A percentile compares a stretch with the other conserved stretches of the same genome.
Conservation (phyloP, 2,797 vertebrate genomes). For the Sparus aurata region DNA sequence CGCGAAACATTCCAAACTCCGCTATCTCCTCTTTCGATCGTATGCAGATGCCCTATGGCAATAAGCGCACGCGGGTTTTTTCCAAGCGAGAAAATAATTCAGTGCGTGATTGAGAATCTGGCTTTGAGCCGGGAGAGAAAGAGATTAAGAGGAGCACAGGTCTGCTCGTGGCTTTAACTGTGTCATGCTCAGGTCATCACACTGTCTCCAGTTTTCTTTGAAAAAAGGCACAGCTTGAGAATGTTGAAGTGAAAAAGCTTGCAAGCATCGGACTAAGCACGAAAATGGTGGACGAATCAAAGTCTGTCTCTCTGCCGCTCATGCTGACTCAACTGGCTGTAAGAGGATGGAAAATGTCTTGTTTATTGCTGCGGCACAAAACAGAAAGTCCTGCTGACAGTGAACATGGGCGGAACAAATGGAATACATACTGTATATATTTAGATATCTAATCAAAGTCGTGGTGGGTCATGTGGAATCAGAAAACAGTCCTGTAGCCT, state of each 20-base stretch:
- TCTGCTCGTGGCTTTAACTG: background rate
- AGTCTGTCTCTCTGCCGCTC: background rate
- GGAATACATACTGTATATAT: no score
- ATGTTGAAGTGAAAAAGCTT: background rate
- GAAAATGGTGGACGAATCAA: constrained; percentile 21
- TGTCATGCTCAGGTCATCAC: constrained; percentile 1
- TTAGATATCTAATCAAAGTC: background rate
- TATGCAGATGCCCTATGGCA: constrained; percentile 29
- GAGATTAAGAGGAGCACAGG: constrained; percentile 6
- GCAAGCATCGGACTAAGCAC: constrained; percentile 11
- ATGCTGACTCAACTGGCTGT: constrained; percentile 23
- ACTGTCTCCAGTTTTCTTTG: background rate
- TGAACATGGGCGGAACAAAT: background rate
- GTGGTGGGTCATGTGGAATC: background rate
- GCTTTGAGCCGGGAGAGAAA: constrained; percentile 18
- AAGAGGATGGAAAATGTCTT: background rate
- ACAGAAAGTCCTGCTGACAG: background rate
- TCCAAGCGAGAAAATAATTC: constrained; percentile 15
- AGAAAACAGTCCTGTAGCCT: background rate
- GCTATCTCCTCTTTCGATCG: constrained; percentile 16
- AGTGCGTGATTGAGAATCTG: constrained; percentile 5
- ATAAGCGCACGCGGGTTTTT: background rate
- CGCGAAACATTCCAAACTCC: constrained; percentile 19
- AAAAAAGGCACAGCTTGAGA: background rate
- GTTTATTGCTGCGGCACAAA: constrained; percentile 10